Conservation (phyloP, 2,797 vertebrate species). For the Labroides dimidiatus region DNA sequence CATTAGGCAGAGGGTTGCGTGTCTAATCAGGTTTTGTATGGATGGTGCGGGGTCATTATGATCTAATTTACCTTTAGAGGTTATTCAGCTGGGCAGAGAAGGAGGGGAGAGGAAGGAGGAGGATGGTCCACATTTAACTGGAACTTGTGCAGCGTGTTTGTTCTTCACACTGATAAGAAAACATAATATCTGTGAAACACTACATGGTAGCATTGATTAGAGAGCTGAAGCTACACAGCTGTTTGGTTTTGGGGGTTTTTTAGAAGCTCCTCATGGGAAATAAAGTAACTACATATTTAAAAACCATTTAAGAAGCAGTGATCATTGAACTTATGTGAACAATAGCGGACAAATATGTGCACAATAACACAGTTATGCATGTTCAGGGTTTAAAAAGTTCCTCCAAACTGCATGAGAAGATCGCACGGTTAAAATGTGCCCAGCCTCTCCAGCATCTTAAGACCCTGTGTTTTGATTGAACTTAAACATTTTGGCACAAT, state of each 20-base stretch:
- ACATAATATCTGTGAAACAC: not conserved
- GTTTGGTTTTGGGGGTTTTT: not conserved
- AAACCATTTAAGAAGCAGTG: too few species aligned
- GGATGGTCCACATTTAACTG: constrained; percentile 40
- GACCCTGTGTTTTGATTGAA: too few species aligned
- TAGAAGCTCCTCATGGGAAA: too few species aligned
- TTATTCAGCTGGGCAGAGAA: constrained; percentile 96
- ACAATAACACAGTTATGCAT: too few species aligned
- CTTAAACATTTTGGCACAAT: too few species aligned
- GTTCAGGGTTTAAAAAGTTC: too few species aligned
- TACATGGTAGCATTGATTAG: not conserved
- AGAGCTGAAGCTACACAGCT: not conserved
- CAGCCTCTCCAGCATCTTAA: too few species aligned
- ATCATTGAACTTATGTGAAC: too few species aligned
- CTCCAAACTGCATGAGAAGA: too few species aligned
- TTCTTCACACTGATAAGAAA: constrained; percentile 16
- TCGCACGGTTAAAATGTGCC: too few species aligned
- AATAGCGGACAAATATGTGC: too few species aligned
- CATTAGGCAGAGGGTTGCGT: constrained; percentile 99
- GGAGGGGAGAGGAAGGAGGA: constrained; percentile 80
- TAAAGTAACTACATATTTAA: too few species aligned
- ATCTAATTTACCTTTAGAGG: constrained; percentile 96
- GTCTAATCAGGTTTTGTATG: constrained; percentile 98
- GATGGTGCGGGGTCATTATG: constrained; percentile 94
- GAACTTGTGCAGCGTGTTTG: constrained; percentile 15